Evolutionary conservation across 2,113 vertebrate genomes (phyloP).

Genomic region (Ranitomeya imitator): DNA sequence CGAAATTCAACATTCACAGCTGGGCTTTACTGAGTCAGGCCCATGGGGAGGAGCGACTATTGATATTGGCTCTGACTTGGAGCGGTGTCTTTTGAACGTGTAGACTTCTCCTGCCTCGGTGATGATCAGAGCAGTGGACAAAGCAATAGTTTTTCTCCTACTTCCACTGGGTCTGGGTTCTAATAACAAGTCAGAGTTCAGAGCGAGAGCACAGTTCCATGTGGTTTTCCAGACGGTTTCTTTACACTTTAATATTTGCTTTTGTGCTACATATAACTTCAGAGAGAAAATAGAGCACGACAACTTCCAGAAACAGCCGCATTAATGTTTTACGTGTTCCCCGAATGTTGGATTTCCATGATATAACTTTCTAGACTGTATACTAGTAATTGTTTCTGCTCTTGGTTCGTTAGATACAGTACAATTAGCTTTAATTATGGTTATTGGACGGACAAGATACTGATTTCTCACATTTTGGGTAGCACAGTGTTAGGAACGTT

Average conservation of each 20-base stretch:
- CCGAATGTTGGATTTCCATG: neutral
- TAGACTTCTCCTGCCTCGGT: constrained; percentile 18
- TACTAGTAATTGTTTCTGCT: neutral
- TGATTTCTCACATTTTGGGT: neutral
- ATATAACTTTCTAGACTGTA: neutral
- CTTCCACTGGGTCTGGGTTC: constrained; percentile 37
- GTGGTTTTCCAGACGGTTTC: constrained; percentile 31
- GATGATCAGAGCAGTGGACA: constrained; percentile 40
- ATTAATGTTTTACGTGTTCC: neutral
- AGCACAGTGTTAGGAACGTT: neutral
- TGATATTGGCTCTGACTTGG: constrained; percentile 46
- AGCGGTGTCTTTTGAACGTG: constrained; percentile 37
- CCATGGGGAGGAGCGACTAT: constrained; percentile 47
- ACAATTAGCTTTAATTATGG: neutral
- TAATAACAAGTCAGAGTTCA: constrained; percentile 62
- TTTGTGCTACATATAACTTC: constrained; percentile 24
- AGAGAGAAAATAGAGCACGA: neutral
- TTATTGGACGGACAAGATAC: neutral
- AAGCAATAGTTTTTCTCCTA: constrained; percentile 29
- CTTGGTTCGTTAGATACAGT: neutral
- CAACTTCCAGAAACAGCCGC: neutral
- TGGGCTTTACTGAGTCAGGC: constrained; percentile 56
- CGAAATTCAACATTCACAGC: constrained; percentile 54
- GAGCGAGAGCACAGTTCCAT: neutral
- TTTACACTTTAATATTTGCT: constrained; percentile 39